Conservation (phyloP, 1,140 invertebrate genomes). For the Zeugodacus cucurbitae region DNA sequence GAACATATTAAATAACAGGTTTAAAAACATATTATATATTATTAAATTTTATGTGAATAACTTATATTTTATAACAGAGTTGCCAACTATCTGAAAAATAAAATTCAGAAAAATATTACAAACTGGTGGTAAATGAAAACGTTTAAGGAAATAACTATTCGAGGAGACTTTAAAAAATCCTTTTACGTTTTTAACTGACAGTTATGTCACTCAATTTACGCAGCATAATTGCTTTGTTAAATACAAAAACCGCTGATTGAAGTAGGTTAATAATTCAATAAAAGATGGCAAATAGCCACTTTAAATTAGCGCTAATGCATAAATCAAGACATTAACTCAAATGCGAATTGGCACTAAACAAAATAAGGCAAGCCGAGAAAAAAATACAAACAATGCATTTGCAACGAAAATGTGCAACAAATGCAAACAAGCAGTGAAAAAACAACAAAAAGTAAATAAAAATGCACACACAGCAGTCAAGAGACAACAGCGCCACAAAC, state of each 20-base stretch:
- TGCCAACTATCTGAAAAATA: too few species aligned
- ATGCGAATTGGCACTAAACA: neutral
- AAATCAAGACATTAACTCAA: slow-evolving; percentile 15
- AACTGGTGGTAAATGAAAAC: too few species aligned
- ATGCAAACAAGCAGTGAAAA: slow-evolving; percentile 1
- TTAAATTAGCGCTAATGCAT: neutral
- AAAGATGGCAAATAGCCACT: neutral
- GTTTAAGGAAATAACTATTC: too few species aligned
- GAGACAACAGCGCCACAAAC: neutral
- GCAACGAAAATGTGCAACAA: neutral
- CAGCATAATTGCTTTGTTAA: neutral
- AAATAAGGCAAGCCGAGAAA: neutral
- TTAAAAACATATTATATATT: too few species aligned
- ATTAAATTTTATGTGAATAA: too few species aligned
- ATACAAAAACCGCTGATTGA: neutral
- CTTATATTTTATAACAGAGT: too few species aligned
- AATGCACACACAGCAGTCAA: neutral
- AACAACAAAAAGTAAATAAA: neutral
- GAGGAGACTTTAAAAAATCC: too few species aligned
- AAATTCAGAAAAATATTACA: too few species aligned
- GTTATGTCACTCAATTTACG: neutral
- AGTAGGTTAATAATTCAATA: slow-evolving; percentile 28
- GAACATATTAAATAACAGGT: too few species aligned
- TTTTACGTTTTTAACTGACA: too few species aligned
- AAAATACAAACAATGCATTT: neutral